phyloP scores from a whole-genome alignment of 2,113 vertebrate genomes.

The Macquaria ambigua region DNA sequence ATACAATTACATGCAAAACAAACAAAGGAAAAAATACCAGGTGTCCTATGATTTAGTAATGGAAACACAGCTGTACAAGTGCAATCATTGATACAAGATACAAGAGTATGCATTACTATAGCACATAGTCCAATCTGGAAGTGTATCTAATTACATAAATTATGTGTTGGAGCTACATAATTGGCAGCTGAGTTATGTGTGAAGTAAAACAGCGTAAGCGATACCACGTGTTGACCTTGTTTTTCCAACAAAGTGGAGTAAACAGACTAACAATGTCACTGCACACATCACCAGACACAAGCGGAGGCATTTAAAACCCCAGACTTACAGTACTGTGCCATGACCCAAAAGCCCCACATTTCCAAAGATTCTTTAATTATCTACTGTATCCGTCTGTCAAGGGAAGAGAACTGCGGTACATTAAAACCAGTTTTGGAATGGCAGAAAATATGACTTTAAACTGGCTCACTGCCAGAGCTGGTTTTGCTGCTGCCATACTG shows the following conservation, averaged over 20 bases:
- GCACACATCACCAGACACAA: neutral
- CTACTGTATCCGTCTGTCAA: neutral
- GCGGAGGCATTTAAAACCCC: neutral
- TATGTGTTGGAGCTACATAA: conserved; percentile 1
- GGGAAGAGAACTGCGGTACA: neutral
- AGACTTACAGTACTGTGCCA: neutral
- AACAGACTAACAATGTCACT: neutral
- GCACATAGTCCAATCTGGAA: neutral
- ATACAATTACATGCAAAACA: neutral
- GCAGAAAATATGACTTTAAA: conserved; percentile 1
- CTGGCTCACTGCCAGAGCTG: neutral
- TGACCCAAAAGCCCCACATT: neutral
- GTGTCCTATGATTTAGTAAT: neutral
- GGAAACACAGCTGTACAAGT: neutral
- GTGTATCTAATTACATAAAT: conserved; percentile 28
- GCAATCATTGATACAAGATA: neutral
- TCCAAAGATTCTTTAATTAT: conserved; percentile 21
- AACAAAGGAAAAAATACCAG: no score
- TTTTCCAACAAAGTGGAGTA: neutral
- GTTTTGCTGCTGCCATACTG: conserved; percentile 5
- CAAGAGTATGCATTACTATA: neutral
- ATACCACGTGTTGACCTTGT: neutral
- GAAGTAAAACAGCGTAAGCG: conserved; percentile 39
- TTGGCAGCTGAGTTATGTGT: conserved; percentile 31
- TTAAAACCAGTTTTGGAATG: neutral